phyloP scores from a whole-genome alignment of 2,797 vertebrate species.

The Jordanella pulchra region DNA sequence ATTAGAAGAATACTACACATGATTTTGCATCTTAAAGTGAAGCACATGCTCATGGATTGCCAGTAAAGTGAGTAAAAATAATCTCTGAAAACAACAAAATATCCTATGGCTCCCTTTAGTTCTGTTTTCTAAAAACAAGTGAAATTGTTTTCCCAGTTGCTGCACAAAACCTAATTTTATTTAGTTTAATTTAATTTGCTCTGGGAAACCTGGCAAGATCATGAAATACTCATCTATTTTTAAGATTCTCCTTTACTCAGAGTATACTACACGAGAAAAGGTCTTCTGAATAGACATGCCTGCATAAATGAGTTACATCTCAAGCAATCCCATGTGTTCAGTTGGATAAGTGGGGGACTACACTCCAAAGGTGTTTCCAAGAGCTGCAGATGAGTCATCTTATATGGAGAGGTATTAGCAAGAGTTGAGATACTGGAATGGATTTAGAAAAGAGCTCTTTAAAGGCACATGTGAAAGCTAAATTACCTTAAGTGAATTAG shows the following conservation, averaged over 20 bases:
- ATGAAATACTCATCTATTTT: neutral
- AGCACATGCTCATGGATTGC: constrained; percentile 52
- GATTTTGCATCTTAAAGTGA: constrained; percentile 40
- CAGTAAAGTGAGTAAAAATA: constrained; percentile 13
- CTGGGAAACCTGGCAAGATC: neutral
- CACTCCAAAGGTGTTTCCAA: neutral
- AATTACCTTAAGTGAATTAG: neutral
- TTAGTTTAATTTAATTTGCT: neutral
- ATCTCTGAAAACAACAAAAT: constrained; percentile 28
- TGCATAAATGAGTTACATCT: neutral
- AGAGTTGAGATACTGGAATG: neutral
- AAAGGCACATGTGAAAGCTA: neutral
- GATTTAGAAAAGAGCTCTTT: neutral
- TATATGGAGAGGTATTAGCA: neutral
- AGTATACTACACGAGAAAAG: neutral
- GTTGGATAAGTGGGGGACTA: neutral
- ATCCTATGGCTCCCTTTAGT: neutral
- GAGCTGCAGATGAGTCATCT: neutral
- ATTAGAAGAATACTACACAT: constrained; percentile 29
- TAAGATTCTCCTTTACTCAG: neutral
- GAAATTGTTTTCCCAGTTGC: neutral
- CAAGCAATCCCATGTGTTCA: neutral
- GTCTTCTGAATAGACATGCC: neutral
- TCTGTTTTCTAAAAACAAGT: neutral
- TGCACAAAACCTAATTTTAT: neutral